Base-by-base conservation (phyloP, 2,888 invertebrate genomes). In the Tenthredo distinguenda region DNA sequence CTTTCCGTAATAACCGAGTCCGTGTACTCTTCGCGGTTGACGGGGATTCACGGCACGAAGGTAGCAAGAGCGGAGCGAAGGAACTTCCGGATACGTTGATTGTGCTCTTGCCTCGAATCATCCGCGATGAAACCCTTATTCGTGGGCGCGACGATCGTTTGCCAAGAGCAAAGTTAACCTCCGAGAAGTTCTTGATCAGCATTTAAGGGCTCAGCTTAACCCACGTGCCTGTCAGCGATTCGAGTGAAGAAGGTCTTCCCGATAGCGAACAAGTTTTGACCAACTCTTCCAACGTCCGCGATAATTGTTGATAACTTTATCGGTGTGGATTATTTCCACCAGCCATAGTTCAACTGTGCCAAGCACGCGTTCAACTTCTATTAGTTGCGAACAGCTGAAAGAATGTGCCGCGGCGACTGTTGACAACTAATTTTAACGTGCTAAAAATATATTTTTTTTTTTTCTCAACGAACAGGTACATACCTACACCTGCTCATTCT, bases 341-440 rank as follows among this genome's bases (percentile, higher is more conserved):
- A 21, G 40, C 10, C 5, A 26, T 9, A 10, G n/a, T 43, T 2
- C 55, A 55, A 77, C 18, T 55, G 76, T 50, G 47, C 31, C 76
- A 55, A 55, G 55, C 26, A 74, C 21, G 10, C 40, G 74, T 74
- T 40, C 12, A 43, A 26, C 74, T 68, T 18, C 6, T 68, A 68
- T 34, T 65, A 31, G 68, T 26, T 68, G 34, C 68, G 15, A 68
- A 15, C 68, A 15, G 68, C 26, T 68, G 68, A 34, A 77, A 47
- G 50, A 26, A 77, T 50, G 50, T 34, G 50, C 34, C 79, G 15
- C 58, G 9, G 72, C 21, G 62, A 62, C 79, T 37, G 79, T 58
- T 81, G 79, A 62, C 79, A 81, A 40, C 79, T 81, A 40, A 81
- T 62, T 81, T 81, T n/a, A 81, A 47, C 10, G 37, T 21, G 79